Evolutionary conservation across 2,888 invertebrate species (phyloP).

Genomic region (Cantharis flavilabris): DNA sequence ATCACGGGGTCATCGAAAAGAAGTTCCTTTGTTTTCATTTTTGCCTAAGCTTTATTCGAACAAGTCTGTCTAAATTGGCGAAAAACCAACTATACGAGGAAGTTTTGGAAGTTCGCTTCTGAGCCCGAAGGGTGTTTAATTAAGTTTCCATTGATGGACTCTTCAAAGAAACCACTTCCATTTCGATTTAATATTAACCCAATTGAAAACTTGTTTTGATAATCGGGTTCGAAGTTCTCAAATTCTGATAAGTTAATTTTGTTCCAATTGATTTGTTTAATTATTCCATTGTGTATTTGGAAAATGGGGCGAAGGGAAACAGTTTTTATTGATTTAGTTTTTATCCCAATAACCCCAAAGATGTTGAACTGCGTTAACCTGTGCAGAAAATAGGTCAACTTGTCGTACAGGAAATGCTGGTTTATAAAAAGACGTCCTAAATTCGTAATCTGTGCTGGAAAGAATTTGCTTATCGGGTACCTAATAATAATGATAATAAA

Average conservation of each 20-base stretch:
- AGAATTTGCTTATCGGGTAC: neutral
- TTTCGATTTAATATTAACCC: neutral
- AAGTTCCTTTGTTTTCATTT: neutral
- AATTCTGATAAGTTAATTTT: neutral
- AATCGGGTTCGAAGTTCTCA: neutral
- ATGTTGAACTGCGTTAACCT: neutral
- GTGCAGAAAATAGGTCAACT: neutral
- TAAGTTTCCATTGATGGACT: neutral
- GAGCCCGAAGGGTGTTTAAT: neutral
- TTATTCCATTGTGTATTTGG: neutral
- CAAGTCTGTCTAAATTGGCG: too few relatives aligned
- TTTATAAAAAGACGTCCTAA: neutral
- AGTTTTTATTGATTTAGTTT: neutral
- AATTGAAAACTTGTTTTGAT: neutral
- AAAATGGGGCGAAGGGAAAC: too few relatives aligned
- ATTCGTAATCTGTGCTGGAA: neutral
- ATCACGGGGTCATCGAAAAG: neutral
- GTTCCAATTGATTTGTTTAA: neutral
- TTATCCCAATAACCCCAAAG: neutral
- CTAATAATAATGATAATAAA: neutral
- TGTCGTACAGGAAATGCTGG: neutral
- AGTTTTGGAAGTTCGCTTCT: neutral
- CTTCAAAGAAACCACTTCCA: neutral
- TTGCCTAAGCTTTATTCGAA: too few relatives aligned
- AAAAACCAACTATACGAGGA: neutral